phyloP scores from a whole-genome alignment of 1,140 invertebrate genomes.

The Neodiprion pinetum region DNA sequence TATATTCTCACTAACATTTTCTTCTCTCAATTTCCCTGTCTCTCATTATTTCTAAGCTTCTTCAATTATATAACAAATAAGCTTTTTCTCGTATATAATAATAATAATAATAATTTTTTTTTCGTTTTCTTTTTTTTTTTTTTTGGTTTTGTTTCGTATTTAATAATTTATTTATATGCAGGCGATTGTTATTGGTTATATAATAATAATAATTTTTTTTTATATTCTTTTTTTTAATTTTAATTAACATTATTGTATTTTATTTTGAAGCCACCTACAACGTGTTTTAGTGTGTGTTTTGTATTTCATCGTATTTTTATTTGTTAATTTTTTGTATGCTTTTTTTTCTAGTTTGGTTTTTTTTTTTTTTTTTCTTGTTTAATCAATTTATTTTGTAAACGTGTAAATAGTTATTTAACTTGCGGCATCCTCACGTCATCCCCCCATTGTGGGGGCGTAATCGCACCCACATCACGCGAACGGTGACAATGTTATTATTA shows the following conservation, averaged over 20 bases:
- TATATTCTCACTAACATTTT: not conserved
- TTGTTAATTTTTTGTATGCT: not conserved
- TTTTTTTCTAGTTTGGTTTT: not conserved
- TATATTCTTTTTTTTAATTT: not conserved
- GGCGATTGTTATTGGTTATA: constrained; percentile 21
- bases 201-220: not conserved
- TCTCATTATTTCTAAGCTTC: not conserved
- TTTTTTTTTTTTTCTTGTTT: not conserved
- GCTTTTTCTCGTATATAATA: not conserved
- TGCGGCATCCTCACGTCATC: constrained; percentile 6
- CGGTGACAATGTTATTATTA: not conserved
- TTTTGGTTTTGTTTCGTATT: constrained; percentile 15
- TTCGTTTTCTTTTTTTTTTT: constrained; percentile 10
- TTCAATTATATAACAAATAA: constrained; percentile 5
- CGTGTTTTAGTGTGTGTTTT: not conserved
- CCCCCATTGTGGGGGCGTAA: not conserved
- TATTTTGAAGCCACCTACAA: constrained; percentile 9
- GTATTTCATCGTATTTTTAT: not conserved
- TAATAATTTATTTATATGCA: constrained; percentile 21
- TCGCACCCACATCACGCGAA: constrained; percentile 1
- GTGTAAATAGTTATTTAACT: constrained; percentile 3
- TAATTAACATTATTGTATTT: constrained; percentile 14
- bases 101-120: not conserved
- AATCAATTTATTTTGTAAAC: not conserved
- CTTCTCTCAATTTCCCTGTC: not conserved